Base-by-base conservation (phyloP, 2,113 vertebrate genomes). In the Larimichthys polyactis region DNA sequence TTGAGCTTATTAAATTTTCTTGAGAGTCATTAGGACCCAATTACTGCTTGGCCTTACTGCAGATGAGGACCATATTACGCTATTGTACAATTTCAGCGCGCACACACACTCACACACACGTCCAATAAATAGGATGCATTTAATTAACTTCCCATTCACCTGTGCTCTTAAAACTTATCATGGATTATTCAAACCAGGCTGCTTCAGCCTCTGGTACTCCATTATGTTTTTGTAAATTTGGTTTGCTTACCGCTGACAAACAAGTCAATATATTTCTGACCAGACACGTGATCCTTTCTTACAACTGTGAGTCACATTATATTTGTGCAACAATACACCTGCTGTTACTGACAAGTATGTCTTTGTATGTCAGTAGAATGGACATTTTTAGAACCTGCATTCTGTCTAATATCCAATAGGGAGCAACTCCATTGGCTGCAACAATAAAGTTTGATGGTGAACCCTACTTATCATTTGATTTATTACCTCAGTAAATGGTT, bases 1-100 rank as follows among this genome's bases (percentile, higher is more conserved):
- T 73, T 32, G 54, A 32, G 71, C 44, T 79, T 79, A 79, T 85
- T 86, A 76, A 7, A 83, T 83, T 86, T 89, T 73, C 79, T 83
- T 29, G 43, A 67, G 70, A 40, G 70, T 58, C 71, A 71, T 44
- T 19, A 40, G 67, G 69, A 78, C 22, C 63, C 69, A 89, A 86
- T 89, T 89, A 90, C 54, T 68, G 63, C 27, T 64, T n/a, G 40
- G 68, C 52, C 44, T 75, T 85, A 73, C 40, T 22, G 1, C 57
- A 49, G 76, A 79, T 49, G 40, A 78, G 52, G 77, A 75, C 75
- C 68, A 12, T 46, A 59, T 79, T 74, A 83, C 3, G 54, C 14
- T 14, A 60, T 7, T 40, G 60, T 78, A 71, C 67, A 63, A 67
- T 66, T 57, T 24, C 16, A 11, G 7, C 59, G 65, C 20, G 24